Percentiles rank a stretch among this genome's conserved stretches.
These are phyloP conservation scores for Chionomys nivalis DNA, from an alignment of 2,113 vertebrate species.

Conservation along the genomic window DNA sequence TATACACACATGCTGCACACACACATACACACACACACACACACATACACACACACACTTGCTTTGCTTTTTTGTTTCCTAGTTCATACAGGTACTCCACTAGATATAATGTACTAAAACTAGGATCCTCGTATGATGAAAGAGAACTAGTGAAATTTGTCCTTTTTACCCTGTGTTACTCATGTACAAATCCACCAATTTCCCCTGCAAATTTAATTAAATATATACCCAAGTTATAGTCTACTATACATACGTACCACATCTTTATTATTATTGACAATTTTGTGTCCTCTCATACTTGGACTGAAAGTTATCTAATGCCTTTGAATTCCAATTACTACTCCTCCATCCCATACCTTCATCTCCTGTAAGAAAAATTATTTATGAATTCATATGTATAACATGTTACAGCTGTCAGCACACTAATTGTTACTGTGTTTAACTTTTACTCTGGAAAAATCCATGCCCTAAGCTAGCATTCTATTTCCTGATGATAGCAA, in stretches of 20 bases:
- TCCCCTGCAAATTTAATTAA: too few relatives aligned
- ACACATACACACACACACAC: too few relatives aligned
- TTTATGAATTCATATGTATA: not conserved
- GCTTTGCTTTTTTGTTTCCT: not conserved
- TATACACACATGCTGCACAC: not conserved
- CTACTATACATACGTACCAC: not conserved
- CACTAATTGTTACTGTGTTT: constrained; percentile 11
- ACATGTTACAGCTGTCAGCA: constrained; percentile 2
- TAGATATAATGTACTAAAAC: not conserved
- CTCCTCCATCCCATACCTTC: too few relatives aligned
- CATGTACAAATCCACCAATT: not conserved
- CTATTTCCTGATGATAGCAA: constrained; percentile 40
- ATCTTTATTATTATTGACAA: not conserved
- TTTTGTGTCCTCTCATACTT: not conserved
- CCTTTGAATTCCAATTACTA: not conserved
- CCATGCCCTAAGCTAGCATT: not conserved
- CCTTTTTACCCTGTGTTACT: not conserved
- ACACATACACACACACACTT: not conserved
- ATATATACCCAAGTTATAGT: not conserved
- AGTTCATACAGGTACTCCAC: not conserved
- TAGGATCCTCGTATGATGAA: not conserved
- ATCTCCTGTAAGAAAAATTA: not conserved
- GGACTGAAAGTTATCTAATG: not conserved
- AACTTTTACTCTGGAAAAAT: constrained; percentile 14
- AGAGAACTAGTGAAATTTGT: not conserved